Evolutionary conservation across 2,113 vertebrate species (phyloP), one percentile per base, ranked within the genome.

Genomic region (Peromyscus maniculatus): DNA sequence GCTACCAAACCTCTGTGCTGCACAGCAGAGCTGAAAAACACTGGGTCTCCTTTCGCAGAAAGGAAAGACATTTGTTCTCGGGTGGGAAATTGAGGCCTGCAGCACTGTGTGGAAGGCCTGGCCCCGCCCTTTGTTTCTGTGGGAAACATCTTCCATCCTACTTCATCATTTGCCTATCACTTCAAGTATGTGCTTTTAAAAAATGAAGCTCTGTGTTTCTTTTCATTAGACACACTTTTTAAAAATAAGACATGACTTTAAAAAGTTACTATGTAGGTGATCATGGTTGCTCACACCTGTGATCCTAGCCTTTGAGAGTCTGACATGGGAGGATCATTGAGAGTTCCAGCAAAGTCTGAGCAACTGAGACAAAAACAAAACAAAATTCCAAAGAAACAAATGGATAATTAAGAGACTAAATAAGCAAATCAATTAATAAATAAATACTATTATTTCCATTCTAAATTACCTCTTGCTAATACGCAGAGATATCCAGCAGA

Each of bases 241-340:
- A 62, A 82, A 62, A 83, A 79, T 92, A 91, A 97, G 91, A 74
- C 39, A 39, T 89, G 36, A 28, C 28, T 95, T 93, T 69, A 92
- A 69, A 83, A 91, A 96, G 89, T 87, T 87, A 62, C 57, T 69
- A 24, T 67, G 46, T 46, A 31, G 13, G n/a, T 86, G 39, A 21
- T 16, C 24, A 16, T 21, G 62, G 16, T 67, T 43, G 39, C 7
- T 67, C 16, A 17, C 16, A 31, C 62, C 64, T 33, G 16, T 67
- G 26, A 87, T 87, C 43, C 31, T 43, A 87, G 16, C 26, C 83
- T 46, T 87, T 87, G 39, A 8, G 28, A 67, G 83, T 64, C 39
- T 49, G 62, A 87, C 16, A 17, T 9, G 36, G 43, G 43, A 87
- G 39, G 16, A 87, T 87, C 84, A 86, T 24, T 19, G 39, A 66